Evolutionary conservation across 2,888 invertebrate species (phyloP), one percentile per base, ranked within the genome.

Genomic region (Ectropis crepuscularia): DNA sequence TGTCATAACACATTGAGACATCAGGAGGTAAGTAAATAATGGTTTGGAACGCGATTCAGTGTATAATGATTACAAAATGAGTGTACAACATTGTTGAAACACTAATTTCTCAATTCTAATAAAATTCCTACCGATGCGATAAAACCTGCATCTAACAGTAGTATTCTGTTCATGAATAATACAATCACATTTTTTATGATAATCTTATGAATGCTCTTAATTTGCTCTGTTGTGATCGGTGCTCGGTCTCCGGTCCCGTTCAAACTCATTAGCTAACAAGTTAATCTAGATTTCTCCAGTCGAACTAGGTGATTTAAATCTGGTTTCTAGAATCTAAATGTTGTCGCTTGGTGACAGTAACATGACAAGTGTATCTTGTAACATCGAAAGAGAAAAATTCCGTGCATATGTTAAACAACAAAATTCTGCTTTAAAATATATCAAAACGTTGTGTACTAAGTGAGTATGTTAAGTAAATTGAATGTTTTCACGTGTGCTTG

Each of bases 161-260:
- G 63, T 36, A 63, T 61, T 61, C 16, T 39, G 63, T 53, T 64
- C 57, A 69, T 60, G 63, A 67, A 69, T 68, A 65, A 69, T 67
- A 58, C 42, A 63, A 67, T 67, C 68, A 65, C 51, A 8, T 59
- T 70, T 66, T 70, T 65, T 61, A 70, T 61, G 64, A 51, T 67
- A 61, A 68, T 63, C 43, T 53, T 57, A 37, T 55, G 45, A 37
- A 53, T 65, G 38, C 55, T 43, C 38, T 60, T 38, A 60, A 57
- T 64, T 51, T 55, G 57, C 47, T 43, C 47, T 64, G 57, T 60
- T 64, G 46, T 48, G 43, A 64, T 60, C 55, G 43, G 45, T 38
- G 48, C 53, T 58, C 12, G 49, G 45, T 58, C 41, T 43, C 62
- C 6, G 48, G 36, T 63, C 43, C 58, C 49, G 55, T 60, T 63